Percentiles rank a stretch among this genome's conserved stretches.
Evolutionary conservation across 2,888 invertebrate species (phyloP).

Genomic region (Drosophila mimetica): DNA sequence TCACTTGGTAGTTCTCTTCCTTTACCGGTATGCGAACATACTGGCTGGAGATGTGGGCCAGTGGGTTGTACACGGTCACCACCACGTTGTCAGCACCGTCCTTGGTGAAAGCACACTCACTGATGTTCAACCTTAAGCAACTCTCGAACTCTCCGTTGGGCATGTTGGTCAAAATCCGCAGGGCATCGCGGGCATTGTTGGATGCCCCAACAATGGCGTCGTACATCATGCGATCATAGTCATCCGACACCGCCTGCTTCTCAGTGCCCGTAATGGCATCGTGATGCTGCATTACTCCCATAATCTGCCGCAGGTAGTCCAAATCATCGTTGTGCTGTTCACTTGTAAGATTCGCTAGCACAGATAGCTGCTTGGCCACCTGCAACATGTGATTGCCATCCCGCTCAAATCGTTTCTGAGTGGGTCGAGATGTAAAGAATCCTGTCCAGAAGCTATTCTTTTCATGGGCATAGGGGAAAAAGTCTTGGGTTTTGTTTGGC

Average conservation of each 20-base stretch:
- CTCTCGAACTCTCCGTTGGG: constrained; percentile 79
- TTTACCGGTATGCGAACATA: constrained; percentile 88
- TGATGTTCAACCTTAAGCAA: constrained; percentile 83
- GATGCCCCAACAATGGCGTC: constrained; percentile 88
- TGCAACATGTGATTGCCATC: constrained; percentile 91
- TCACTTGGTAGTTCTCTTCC: constrained; percentile 86
- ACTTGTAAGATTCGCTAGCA: constrained; percentile 85
- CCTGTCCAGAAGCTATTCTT: constrained; percentile 97
- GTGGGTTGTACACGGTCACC: constrained; percentile 92
- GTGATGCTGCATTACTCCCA: constrained; percentile 93
- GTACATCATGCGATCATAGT: constrained; percentile 92
- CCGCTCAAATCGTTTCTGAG: constrained; percentile 91
- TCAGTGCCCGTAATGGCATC: constrained; percentile 95
- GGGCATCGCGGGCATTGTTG: constrained; percentile 66
- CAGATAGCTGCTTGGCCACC: constrained; percentile 90
- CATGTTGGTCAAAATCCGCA: constrained; percentile 68
- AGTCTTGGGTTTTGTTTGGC: constrained; percentile 92
- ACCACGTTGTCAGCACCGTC: constrained; percentile 83
- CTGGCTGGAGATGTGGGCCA: constrained; percentile 87
- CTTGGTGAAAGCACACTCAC: constrained; percentile 89
- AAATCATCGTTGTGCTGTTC: constrained; percentile 57
- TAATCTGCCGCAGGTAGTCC: constrained; percentile 86
- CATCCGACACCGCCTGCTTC: constrained; percentile 93
- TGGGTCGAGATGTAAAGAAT: constrained; percentile 93
- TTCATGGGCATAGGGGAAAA: constrained; percentile 95